phyloP scores from a whole-genome alignment of 64 coral and sea anemone species.

The Acropora tenuis region DNA sequence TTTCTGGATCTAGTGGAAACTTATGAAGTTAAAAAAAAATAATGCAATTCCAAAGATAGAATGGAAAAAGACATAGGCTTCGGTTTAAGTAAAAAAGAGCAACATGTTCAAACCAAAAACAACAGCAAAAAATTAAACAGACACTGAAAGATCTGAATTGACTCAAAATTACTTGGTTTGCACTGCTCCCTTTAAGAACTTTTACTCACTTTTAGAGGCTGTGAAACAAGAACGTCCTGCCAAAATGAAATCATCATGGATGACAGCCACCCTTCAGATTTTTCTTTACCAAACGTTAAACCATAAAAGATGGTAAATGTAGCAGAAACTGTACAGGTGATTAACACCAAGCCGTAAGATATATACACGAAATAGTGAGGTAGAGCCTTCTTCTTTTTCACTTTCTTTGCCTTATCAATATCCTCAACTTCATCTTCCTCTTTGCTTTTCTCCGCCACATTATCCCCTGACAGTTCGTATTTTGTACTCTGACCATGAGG shows the following conservation, averaged over 20 bases:
- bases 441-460: conserved; percentile 37
- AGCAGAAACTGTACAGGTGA: conserved; percentile 78
- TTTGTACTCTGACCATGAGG: conserved; percentile 73
- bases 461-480: conserved; percentile 37
- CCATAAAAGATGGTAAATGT: conserved; percentile 92
- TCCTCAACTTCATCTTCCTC: conserved; percentile 61
- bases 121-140: too few relatives aligned
- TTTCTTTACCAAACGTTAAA: conserved; percentile 92
- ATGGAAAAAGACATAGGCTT: too few relatives aligned
- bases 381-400: conserved; percentile 69
- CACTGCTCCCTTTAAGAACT: not conserved
- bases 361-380: conserved; percentile 78
- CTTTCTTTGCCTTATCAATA: conserved; percentile 56
- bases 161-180: too few relatives aligned
- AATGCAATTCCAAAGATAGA: too few relatives aligned
- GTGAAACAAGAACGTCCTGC: conserved; percentile 90
- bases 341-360: conserved; percentile 72
- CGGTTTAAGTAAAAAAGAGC: too few relatives aligned
- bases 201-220: conserved; percentile 71
- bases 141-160: too few relatives aligned
- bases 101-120: too few relatives aligned
- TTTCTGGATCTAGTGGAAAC: too few relatives aligned
- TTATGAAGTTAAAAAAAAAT: too few relatives aligned
- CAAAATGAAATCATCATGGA: conserved; percentile 97
- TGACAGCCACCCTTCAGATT: conserved; percentile 88